Evolutionary conservation across 92 coral and sea anemone species (phyloP), one percentile per base, ranked within the genome.

Genomic region (Parazoanthus atlanticus): DNA sequence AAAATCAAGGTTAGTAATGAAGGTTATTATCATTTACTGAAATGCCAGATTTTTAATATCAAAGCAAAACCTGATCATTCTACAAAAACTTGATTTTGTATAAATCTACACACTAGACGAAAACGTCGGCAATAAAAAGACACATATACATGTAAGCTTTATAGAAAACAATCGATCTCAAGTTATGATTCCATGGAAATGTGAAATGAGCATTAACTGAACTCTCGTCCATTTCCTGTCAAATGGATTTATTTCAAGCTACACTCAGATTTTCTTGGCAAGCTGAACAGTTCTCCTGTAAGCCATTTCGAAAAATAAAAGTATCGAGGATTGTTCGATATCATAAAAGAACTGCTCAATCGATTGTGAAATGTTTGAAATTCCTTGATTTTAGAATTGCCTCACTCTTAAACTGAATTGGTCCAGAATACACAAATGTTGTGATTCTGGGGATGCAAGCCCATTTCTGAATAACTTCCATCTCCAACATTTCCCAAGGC

Each of bases 351-450:
- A n/a, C 82, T 13, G 78, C 41, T 67, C 87, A 69, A 69, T 66
- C 40, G 78, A 84, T 70, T 47, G 66, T 69, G 87, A 84, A 70
- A 84, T 84, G 78, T 26, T 69, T 70, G 41, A 43, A 70, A 84
- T 84, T 84, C 87, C 78, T 26, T 65, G 54, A 82, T 82, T 66
- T 52, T 52, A 13, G 5, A 47, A 67, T 67, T 19, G 16, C 32
- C 16, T 33, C 46, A n/a, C 49, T 41, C 17, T 25, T 25, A 17
- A 29, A 71, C 58, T 3, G 41, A 34, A 71, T 23, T 29, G 25
- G 6, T 43, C 9, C 10, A 8, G 31, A 43, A 26, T 16, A 32
- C 12, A 70, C 65, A 70, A 74, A 69, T 66, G 16, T 71, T 43
- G 43, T 28, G 21, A 30, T 84, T 67, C 76, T 52, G 31, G 26